Conservation (phyloP, 2,888 invertebrate genomes). For the Luperina nickerlii region DNA sequence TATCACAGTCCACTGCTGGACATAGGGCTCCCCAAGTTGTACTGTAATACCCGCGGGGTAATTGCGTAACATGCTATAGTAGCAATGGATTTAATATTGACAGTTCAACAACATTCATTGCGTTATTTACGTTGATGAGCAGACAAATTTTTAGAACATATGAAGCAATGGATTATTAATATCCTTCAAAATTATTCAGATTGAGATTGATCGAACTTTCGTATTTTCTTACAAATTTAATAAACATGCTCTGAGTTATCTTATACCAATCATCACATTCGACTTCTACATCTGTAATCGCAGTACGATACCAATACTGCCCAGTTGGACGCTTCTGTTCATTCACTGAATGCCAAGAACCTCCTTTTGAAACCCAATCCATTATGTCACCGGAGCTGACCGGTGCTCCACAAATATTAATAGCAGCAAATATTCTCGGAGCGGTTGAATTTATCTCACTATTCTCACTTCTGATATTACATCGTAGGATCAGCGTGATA, state of each 20-base stretch:
- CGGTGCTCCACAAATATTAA: slow-evolving; percentile 56
- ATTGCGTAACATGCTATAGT: background rate
- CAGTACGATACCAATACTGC: background rate
- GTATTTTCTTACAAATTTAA: background rate
- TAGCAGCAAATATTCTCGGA: slow-evolving; percentile 55
- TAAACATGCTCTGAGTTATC: background rate
- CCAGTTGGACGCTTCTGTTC: slow-evolving; percentile 28
- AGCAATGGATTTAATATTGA: background rate
- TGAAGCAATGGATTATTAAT: background rate
- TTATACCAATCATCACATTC: background rate
- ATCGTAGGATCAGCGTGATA: slow-evolving; percentile 57
- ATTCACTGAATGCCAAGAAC: slow-evolving; percentile 20
- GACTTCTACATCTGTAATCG: background rate
- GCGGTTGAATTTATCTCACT: slow-evolving; percentile 55
- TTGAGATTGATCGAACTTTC: background rate
- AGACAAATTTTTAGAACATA: background rate
- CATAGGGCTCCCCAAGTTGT: background rate
- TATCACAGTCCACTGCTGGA: background rate
- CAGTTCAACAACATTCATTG: background rate
- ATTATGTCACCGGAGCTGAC: slow-evolving; percentile 31
- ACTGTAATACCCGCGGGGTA: background rate
- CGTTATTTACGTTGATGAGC: background rate
- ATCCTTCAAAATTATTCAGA: background rate
- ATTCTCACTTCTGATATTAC: slow-evolving; percentile 56
- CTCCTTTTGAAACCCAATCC: slow-evolving; percentile 36